Conservation (phyloP, 2,888 invertebrate genomes). For the Epiblema foenella region DNA sequence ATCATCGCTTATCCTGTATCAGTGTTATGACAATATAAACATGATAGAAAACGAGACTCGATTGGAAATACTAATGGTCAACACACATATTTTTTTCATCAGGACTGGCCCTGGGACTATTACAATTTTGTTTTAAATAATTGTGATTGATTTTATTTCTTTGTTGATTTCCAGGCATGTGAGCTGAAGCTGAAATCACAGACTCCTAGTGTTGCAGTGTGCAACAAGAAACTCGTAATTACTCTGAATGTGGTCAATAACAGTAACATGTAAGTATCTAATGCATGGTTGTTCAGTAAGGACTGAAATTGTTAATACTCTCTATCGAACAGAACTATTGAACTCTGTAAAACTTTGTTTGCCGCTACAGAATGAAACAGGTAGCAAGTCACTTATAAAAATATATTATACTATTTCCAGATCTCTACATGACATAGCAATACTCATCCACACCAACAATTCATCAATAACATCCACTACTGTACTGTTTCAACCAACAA, state of each 20-base stretch:
- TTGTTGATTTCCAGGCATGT: constrained; percentile 56
- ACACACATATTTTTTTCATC: neutral
- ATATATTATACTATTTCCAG: constrained; percentile 56
- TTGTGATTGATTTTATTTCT: neutral
- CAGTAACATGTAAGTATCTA: constrained; percentile 63
- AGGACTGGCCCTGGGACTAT: neutral
- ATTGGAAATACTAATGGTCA: neutral
- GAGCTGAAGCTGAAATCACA: constrained; percentile 57
- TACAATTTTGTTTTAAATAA: neutral
- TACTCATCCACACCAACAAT: constrained; percentile 57
- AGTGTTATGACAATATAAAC: too few relatives aligned
- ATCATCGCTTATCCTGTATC: too few relatives aligned
- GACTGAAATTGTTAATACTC: too few relatives aligned
- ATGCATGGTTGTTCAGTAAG: too few relatives aligned
- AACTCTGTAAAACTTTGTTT: too few relatives aligned
- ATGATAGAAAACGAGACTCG: neutral
- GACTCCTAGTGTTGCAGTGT: constrained; percentile 64
- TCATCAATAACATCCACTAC: constrained; percentile 64
- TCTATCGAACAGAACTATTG: too few relatives aligned
- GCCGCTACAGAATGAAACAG: neutral
- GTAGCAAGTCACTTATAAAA: too few relatives aligned
- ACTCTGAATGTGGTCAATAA: constrained; percentile 58
- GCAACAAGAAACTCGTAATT: constrained; percentile 68
- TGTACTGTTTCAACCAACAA: constrained; percentile 60
- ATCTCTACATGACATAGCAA: constrained; percentile 59